Conservation (phyloP, 1,140 invertebrate species). For the Heliconius melpomene region DNA sequence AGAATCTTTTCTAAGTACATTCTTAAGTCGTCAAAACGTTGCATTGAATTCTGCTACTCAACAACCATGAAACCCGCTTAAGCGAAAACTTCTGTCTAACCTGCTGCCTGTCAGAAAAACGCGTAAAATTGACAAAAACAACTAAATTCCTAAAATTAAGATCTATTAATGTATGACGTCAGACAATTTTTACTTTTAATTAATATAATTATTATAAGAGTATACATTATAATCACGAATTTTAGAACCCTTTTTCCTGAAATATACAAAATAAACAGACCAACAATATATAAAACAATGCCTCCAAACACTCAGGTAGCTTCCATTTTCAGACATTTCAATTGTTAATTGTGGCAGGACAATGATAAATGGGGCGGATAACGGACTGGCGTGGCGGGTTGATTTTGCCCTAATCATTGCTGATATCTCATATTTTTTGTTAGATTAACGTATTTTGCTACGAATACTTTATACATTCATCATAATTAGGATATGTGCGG, state of each 20-base stretch:
- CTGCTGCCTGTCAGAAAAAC: no score
- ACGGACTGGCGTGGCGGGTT: conserved; percentile 8
- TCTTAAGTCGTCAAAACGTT: no score
- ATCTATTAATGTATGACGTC: no score
- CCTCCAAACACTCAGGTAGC: conserved; percentile 9
- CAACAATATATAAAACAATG: background rate
- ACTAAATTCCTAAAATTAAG: no score
- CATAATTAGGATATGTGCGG: background rate
- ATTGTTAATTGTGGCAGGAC: conserved; percentile 53
- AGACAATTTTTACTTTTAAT: no score
- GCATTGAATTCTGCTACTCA: no score
- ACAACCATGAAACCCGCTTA: no score
- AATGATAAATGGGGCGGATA: conserved; percentile 50
- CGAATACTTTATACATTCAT: background rate
- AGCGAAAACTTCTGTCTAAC: no score
- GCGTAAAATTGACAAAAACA: no score
- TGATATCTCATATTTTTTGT: conserved; percentile 29
- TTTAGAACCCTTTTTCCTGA: background rate
- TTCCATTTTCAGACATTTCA: conserved; percentile 44
- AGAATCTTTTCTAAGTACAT: no score
- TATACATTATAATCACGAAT: no score
- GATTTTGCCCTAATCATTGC: conserved; percentile 31
- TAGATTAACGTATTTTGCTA: conserved; percentile 14
- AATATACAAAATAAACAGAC: background rate
- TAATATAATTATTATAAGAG: no score